phyloP scores from a whole-genome alignment of 2,113 vertebrate genomes.

The Thryonomys swinderianus region DNA sequence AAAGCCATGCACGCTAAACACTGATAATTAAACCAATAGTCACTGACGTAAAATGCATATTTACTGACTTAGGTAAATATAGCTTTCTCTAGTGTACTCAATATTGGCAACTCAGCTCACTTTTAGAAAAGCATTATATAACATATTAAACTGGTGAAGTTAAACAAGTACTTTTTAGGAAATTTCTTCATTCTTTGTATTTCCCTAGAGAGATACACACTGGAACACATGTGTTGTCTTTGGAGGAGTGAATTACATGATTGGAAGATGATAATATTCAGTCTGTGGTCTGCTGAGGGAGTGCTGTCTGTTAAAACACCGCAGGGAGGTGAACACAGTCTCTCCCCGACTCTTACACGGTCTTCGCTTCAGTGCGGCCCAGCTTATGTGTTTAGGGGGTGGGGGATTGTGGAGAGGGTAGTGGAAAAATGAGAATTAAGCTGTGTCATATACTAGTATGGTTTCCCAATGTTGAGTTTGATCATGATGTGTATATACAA shows the following conservation, averaged over 20 bases:
- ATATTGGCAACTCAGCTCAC: background rate
- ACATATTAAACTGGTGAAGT: background rate
- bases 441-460: no score
- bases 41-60: background rate
- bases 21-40: background rate
- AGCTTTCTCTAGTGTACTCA: background rate
- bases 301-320: background rate
- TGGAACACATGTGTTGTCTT: background rate
- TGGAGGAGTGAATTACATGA: background rate
- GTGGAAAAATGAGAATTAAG: no score
- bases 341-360: background rate
- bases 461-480: no score
- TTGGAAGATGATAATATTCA: background rate
- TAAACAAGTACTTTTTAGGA: background rate
- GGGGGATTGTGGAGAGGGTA: no score
- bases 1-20: constrained; percentile 12
- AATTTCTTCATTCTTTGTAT: constrained; percentile 18
- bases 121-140: constrained; percentile 9
- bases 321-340: background rate
- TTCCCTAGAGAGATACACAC: background rate
- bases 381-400: no score
- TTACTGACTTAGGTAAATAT: background rate
- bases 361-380: no score
- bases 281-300: background rate
- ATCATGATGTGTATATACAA: no score